phyloP scores from a whole-genome alignment of 2,797 vertebrate genomes.

The Sus cebifrons region DNA sequence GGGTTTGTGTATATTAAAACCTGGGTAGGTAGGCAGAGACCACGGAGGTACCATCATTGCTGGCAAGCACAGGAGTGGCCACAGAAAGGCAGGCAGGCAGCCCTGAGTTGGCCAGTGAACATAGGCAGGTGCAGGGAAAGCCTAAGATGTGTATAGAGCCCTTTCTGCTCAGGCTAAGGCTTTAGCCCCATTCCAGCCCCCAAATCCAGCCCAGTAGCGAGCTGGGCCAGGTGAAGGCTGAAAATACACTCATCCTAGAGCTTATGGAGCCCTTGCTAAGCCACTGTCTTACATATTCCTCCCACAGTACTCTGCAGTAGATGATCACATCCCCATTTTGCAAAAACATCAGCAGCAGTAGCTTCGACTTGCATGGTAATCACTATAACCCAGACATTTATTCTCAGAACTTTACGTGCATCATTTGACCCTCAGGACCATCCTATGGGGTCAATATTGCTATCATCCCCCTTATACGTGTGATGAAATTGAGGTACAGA shows the following conservation, averaged over 20 bases:
- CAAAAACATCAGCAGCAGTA: background rate
- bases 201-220: background rate
- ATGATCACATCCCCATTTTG: background rate
- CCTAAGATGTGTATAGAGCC: background rate
- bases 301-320: background rate
- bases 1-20: background rate
- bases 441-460: background rate
- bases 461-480: background rate
- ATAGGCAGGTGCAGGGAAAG: background rate
- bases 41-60: background rate
- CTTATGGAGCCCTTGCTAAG: background rate
- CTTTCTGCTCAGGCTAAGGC: constrained; percentile 2
- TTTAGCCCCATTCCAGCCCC: background rate
- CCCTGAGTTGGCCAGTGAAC: background rate
- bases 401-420: background rate
- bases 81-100: background rate
- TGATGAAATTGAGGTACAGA: constrained; percentile 41
- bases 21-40: background rate
- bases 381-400: background rate
- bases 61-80: background rate
- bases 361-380: background rate
- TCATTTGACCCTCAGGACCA: constrained; percentile 15
- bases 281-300: background rate
- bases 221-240: background rate
- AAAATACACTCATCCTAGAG: background rate